Percentiles rank a stretch among this genome's conserved stretches.
These are phyloP conservation scores for Hemistola chrysoprasaria DNA, from an alignment of 2,888 invertebrate species.

Conservation along the genomic window DNA sequence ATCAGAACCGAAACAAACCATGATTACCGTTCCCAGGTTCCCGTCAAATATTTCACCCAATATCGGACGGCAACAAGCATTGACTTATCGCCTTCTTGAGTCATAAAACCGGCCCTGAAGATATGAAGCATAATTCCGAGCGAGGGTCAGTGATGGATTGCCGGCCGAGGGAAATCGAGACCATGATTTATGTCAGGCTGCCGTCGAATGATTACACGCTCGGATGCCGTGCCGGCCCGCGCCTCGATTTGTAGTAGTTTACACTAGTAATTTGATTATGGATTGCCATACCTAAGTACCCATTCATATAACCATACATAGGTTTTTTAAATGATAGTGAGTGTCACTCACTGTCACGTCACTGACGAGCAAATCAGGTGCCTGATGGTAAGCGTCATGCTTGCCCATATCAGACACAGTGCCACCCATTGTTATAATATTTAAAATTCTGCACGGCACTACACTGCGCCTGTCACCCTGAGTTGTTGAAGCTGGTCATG, in stretches of 20 bases:
- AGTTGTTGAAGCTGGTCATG: too few relatives aligned
- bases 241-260: slow-evolving; percentile 42
- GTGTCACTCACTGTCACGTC: too few relatives aligned
- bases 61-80: slow-evolving; percentile 17
- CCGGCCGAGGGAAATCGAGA: slow-evolving; percentile 36
- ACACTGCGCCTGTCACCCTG: too few relatives aligned
- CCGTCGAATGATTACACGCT: slow-evolving; percentile 43
- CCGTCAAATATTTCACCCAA: slow-evolving; percentile 8
- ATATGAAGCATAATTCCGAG: slow-evolving; percentile 30
- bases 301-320: too few relatives aligned
- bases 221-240: slow-evolving; percentile 18
- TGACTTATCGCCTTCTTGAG: slow-evolving; percentile 26
- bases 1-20: too few relatives aligned
- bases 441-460: too few relatives aligned
- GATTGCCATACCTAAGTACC: background rate
- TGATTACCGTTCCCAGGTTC: too few relatives aligned
- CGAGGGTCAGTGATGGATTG: slow-evolving; percentile 47
- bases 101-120: slow-evolving; percentile 21
- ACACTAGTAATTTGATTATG: slow-evolving; percentile 27
- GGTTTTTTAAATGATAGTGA: too few relatives aligned
- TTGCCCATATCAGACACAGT: too few relatives aligned
- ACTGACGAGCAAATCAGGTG: too few relatives aligned
- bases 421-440: too few relatives aligned
- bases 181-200: slow-evolving; percentile 43
- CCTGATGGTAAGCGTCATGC: too few relatives aligned